A percentile compares a stretch with the other conserved stretches of the same genome.
Conservation (phyloP, 2,797 vertebrate species). For the Hippoglossus hippoglossus region DNA sequence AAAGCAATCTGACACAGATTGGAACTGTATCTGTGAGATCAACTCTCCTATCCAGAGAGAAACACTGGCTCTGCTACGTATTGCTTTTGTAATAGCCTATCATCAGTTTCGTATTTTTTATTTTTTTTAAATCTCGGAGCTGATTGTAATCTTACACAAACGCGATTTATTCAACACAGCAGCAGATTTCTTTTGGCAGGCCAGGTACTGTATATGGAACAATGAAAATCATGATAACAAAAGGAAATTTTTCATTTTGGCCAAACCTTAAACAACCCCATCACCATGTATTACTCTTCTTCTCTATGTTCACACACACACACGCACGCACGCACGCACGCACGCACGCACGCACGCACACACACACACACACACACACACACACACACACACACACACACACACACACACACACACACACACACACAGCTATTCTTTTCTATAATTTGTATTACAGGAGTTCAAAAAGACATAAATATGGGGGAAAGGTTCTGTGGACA, state of each 20-base stretch:
- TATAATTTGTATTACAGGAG: constrained; percentile 41
- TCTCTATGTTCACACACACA: neutral
- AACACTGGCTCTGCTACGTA: constrained; percentile 33
- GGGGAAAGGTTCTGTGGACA: constrained; percentile 39
- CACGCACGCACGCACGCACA: neutral
- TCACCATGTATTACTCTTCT: neutral
- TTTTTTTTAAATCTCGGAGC: constrained; percentile 34
- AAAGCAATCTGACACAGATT: constrained; percentile 35
- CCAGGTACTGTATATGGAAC: constrained; percentile 14
- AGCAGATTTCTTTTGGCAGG: constrained; percentile 5
- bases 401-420: neutral
- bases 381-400: neutral
- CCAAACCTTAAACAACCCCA: constrained; percentile 35
- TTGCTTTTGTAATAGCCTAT: constrained; percentile 53
- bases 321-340: neutral
- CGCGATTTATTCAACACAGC: constrained; percentile 29
- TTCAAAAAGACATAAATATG: constrained; percentile 48
- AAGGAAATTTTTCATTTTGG: constrained; percentile 29
- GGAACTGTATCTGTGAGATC: constrained; percentile 41
- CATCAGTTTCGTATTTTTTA: constrained; percentile 44
- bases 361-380: neutral
- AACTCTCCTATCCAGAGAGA: constrained; percentile 30
- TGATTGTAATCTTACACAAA: constrained; percentile 59
- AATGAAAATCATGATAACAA: constrained; percentile 45
- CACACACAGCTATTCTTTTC: constrained; percentile 20